Evolutionary conservation across 2,797 vertebrate genomes (phyloP).

Genomic region (Oceanodroma leucorhoa): DNA sequence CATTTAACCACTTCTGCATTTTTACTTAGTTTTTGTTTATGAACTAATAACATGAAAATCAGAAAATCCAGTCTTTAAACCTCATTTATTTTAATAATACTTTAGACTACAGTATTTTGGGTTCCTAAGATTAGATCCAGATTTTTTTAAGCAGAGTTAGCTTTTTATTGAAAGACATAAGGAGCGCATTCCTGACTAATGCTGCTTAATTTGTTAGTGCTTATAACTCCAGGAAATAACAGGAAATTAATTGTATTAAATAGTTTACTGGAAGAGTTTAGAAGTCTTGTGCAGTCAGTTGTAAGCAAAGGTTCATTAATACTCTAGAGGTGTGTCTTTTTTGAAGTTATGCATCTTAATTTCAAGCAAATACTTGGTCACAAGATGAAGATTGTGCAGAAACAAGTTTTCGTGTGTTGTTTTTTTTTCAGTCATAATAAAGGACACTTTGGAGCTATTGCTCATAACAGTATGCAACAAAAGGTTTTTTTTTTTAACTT

Average conservation of each 20-base stretch:
- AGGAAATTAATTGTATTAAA: neutral
- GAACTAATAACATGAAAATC: neutral
- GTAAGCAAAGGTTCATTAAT: neutral
- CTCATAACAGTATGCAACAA: neutral
- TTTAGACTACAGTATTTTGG: neutral
- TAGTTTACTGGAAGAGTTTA: neutral
- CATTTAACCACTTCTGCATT: neutral
- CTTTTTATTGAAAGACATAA: neutral
- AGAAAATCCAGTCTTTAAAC: neutral
- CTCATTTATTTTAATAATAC: neutral
- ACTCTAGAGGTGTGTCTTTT: neutral
- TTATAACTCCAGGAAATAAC: neutral
- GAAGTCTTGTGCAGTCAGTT: neutral
- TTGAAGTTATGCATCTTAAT: slow-evolving; percentile 10
- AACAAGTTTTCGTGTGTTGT: neutral
- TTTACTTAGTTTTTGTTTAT: neutral
- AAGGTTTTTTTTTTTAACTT: neutral
- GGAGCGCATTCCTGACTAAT: fast-evolving
- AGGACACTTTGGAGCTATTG: neutral
- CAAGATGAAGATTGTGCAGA: neutral
- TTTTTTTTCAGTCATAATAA: neutral
- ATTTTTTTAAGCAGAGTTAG: neutral
- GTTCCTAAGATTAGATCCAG: neutral
- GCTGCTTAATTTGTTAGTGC: neutral
- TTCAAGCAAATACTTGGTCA: neutral